Evolutionary conservation across 2,888 invertebrate species (phyloP).

Genomic region (Zhuqinia jingwanae): DNA sequence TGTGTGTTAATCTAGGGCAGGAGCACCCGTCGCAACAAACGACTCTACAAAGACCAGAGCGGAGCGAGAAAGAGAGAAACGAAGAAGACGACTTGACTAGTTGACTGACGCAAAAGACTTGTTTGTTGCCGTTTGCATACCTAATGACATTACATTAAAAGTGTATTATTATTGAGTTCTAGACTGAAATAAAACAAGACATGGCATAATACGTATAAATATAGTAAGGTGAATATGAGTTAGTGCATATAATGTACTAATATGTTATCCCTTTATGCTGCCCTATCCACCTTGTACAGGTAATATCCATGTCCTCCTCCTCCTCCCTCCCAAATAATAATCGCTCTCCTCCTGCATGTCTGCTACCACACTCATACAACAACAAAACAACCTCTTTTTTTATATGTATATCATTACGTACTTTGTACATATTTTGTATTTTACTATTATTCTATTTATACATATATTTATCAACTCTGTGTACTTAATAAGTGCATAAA

Average conservation of each 20-base stretch:
- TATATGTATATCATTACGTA: background rate
- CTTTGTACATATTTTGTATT: background rate
- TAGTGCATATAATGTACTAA: no score
- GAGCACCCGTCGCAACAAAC: conserved; percentile 42
- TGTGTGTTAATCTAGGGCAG: conserved; percentile 55
- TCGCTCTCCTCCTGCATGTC: conserved; percentile 14
- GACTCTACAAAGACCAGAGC: background rate
- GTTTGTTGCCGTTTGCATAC: conserved; percentile 51
- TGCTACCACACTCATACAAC: no score
- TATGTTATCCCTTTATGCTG: no score
- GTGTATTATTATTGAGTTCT: conserved; percentile 3
- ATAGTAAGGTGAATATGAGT: background rate
- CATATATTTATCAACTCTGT: conserved; percentile 1
- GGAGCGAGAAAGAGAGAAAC: background rate
- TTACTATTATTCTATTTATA: no score
- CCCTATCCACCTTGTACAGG: background rate
- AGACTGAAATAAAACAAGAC: conserved; percentile 21
- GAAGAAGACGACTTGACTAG: conserved; percentile 23
- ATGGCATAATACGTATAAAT: background rate
- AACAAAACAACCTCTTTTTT: background rate
- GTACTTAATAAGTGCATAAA: conserved; percentile 26
- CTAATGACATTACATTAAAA: conserved; percentile 46
- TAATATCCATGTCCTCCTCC: background rate
- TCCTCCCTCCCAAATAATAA: conserved; percentile 52
- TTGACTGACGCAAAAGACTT: conserved; percentile 56